Percentiles rank a stretch among this genome's conserved stretches.
Conservation (phyloP, 2,113 vertebrate species). For the Phalacrocorax aristotelis region DNA sequence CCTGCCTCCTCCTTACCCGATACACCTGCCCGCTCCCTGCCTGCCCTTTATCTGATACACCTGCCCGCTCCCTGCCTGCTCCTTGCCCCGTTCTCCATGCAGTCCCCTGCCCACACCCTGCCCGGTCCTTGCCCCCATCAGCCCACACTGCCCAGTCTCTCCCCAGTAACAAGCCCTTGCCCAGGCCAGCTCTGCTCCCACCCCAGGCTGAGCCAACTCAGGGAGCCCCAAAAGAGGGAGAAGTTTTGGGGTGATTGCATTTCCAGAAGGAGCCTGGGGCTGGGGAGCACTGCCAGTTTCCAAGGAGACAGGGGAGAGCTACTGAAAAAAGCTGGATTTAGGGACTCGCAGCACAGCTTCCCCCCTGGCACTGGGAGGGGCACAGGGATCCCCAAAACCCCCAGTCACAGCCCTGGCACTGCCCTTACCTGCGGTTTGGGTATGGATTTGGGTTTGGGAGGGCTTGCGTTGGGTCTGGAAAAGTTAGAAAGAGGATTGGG, state of each 20-base stretch:
- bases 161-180: not conserved
- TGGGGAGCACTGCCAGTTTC: constrained; percentile 7
- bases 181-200: not conserved
- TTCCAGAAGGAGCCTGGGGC: not conserved
- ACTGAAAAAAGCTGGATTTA: not conserved
- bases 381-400: not conserved
- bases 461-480: not conserved
- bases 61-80: no score
- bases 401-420: not conserved
- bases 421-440: not conserved
- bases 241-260: not conserved
- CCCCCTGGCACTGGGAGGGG: not conserved
- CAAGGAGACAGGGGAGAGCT: constrained; percentile 15
- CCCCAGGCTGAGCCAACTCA: not conserved
- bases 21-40: not conserved
- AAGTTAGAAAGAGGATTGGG: not conserved
- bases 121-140: not conserved
- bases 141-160: not conserved
- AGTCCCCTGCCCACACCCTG: not conserved
- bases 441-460: not conserved
- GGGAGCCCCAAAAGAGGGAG: not conserved
- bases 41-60: no score
- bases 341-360: not conserved
- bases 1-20: not conserved
- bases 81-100: not conserved